These are phyloP conservation scores for Rhinoptilus africanus DNA, from an alignment of 2,113 vertebrate species.

Conservation along the genomic window DNA sequence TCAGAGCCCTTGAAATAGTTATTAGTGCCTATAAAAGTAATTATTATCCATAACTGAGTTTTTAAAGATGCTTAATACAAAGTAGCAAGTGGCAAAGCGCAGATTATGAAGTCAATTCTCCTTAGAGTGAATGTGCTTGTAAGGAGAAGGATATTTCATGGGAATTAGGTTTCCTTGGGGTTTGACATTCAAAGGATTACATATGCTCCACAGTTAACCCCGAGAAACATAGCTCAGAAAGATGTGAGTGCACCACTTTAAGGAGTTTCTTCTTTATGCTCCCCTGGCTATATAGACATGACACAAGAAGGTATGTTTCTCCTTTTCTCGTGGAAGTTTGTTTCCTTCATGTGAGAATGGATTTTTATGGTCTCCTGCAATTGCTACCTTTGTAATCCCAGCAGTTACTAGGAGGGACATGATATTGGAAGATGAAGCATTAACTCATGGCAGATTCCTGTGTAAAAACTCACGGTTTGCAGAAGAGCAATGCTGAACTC, in stretches of 20 bases:
- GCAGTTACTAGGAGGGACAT: neutral
- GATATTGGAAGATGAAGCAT: neutral
- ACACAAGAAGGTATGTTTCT: neutral
- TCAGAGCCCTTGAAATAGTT: neutral
- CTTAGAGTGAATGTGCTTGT: neutral
- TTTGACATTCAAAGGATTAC: slow-evolving; percentile 1
- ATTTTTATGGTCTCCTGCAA: neutral
- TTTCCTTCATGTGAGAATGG: neutral
- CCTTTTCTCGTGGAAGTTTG: neutral
- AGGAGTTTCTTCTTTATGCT: neutral
- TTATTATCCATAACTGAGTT: neutral
- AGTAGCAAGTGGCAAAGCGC: neutral
- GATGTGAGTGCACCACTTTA: neutral
- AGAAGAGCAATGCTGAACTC: neutral
- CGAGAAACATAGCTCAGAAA: neutral
- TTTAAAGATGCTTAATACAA: neutral
- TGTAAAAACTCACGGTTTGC: neutral
- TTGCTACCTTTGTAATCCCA: neutral
- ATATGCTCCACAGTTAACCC: neutral
- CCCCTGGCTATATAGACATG: neutral
- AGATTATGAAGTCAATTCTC: neutral
- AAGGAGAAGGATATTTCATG: neutral
- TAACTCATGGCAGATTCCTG: neutral
- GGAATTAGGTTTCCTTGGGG: neutral
- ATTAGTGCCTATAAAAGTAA: neutral